Evolutionary conservation across 2,888 invertebrate species (phyloP), one percentile per base, ranked within the genome.

Genomic region (Cancer borealis): DNA sequence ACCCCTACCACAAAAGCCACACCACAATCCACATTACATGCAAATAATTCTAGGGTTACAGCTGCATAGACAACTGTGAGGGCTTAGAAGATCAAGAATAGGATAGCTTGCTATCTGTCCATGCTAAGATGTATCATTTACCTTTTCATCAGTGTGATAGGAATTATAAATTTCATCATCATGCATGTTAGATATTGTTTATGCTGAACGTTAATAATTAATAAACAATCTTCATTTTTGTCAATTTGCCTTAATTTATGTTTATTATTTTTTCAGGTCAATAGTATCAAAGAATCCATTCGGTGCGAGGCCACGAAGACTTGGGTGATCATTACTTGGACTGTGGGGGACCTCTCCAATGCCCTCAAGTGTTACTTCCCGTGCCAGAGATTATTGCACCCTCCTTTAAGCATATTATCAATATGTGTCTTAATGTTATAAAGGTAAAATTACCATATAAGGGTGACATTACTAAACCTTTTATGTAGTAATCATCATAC

Each of bases 341-440:
- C 96, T 99, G 99, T 97, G 99, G 99, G 99, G 6, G 99, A 99
- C 97, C 97, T 99, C 45, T 98, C 98, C 87, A 99, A 99, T 97
- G 99, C 99, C 49, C 97, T 99, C 14, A 99, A 99, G 97, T 99
- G 99, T 97, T 99, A 99, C 96, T 99, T 99, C 99, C 0, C 97
- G 99, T 96, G 99, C 99, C 49, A 97, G 99, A 96, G 99, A 99
- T 97, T 99, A 99, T 97, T 99, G 99, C 97, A 99, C 99, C n/a
- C 46, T 99, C 99, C 97, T 99, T 99, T 93, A 99, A 99, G 97
- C 99, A 99, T 97, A 98, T 99, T 88, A 98, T 99, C 17, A 99
- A 99, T 97, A 99, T 99, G 99, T 99, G 99, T 97, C 97, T 99
- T 96, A 99, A 99, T 97, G 99, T 99, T 95, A 99, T 99, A 96